These are phyloP conservation scores for Acanthosepion lycidas DNA, from an alignment of 2,888 invertebrate species.

Conservation along the genomic window DNA sequence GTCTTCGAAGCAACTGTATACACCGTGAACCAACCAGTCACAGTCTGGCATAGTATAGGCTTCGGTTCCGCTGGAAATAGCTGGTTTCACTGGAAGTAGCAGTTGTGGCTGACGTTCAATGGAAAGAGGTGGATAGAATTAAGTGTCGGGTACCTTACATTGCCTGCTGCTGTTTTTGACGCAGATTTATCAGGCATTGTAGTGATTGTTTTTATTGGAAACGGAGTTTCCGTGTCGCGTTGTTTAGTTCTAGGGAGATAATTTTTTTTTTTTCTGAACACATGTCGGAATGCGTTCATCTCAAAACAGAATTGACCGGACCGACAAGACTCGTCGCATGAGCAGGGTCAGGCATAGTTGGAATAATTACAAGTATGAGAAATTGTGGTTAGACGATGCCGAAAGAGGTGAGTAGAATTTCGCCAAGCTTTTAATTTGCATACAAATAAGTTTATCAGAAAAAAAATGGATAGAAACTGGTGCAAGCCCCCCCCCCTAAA, in stretches of 20 bases:
- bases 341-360: not conserved
- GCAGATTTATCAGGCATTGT: not conserved
- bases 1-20: not conserved
- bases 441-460: not conserved
- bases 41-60: not conserved
- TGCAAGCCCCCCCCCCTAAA: too few relatives aligned
- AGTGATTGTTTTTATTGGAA: not conserved
- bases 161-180: not conserved
- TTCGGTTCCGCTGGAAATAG: not conserved
- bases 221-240: constrained; percentile 33
- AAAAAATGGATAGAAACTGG: not conserved
- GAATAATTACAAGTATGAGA: constrained; percentile 45
- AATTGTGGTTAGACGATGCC: constrained; percentile 39
- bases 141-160: not conserved
- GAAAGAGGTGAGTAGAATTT: constrained; percentile 35
- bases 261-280: not conserved
- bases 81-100: not conserved
- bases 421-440: too few relatives aligned
- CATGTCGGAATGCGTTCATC: constrained; percentile 34
- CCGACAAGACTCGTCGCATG: not conserved
- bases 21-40: not conserved
- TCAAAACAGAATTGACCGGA: not conserved
- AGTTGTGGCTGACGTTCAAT: not conserved
- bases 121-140: not conserved
- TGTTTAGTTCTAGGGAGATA: not conserved